Conservation (phyloP, 2,797 vertebrate genomes). For the Otus scops region DNA sequence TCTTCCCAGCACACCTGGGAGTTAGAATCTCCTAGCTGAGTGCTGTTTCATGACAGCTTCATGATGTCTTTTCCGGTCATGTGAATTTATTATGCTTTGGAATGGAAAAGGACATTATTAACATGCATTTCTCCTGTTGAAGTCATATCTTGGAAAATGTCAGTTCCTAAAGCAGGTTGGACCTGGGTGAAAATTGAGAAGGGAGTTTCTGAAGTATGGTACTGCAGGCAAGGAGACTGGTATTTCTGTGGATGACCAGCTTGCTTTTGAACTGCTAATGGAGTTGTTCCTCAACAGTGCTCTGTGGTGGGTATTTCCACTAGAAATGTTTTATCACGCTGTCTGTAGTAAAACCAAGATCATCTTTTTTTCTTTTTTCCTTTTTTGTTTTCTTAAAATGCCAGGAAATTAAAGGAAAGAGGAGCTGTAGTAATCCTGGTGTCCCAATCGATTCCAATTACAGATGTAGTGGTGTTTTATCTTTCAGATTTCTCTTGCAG, state of each 20-base stretch:
- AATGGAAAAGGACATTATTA: not conserved
- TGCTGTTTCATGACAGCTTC: not conserved
- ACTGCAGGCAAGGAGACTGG: not conserved
- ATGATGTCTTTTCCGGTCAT: not conserved
- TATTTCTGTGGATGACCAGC: not conserved
- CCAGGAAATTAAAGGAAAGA: not conserved
- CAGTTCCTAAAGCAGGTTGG: not conserved
- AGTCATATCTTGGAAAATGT: not conserved
- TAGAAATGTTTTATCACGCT: not conserved
- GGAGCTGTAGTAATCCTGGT: not conserved
- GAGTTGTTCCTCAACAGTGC: not conserved
- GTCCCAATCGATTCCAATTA: not conserved
- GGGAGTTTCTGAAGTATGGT: not conserved
- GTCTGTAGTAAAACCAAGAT: not conserved
- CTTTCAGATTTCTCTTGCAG: not conserved
- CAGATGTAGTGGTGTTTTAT: not conserved
- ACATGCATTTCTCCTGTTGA: accelerated
- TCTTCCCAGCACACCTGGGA: not conserved
- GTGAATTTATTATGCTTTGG: not conserved
- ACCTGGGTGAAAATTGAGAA: not conserved
- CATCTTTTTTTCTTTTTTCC: no score
- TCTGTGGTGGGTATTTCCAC: not conserved
- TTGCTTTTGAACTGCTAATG: not conserved
- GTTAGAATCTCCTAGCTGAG: not conserved
- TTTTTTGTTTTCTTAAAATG: not conserved